Conservation (phyloP, 1,140 invertebrate genomes). For the Ericerus pela region DNA sequence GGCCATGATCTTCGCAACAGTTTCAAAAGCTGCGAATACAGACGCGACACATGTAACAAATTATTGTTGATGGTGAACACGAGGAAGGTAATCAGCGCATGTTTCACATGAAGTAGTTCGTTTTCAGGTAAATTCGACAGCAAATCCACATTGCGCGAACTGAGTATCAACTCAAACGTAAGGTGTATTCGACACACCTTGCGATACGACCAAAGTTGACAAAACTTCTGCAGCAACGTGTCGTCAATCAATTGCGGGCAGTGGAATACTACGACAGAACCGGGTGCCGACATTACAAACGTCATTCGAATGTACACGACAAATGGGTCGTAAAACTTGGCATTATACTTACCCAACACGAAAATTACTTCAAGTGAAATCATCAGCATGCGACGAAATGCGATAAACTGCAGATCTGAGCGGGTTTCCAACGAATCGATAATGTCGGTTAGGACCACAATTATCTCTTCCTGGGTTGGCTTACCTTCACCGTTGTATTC, state of each 20-base stretch:
- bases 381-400: background rate
- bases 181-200: background rate
- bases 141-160: conserved; percentile 1
- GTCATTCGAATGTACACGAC: background rate
- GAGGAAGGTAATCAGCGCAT: background rate
- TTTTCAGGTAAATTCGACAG: background rate
- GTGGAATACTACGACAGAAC: background rate
- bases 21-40: background rate
- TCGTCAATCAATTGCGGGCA: background rate
- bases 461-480: background rate
- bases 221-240: background rate
- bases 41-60: background rate
- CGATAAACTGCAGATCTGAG: background rate
- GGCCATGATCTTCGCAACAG: background rate
- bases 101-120: background rate
- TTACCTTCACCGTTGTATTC: background rate
- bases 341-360: background rate
- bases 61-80: background rate
- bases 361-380: background rate
- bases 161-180: background rate
- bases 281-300: background rate
- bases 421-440: background rate
- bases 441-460: background rate
- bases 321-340: background rate
- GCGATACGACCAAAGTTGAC: background rate